These are phyloP conservation scores for Brotula barbata DNA, from an alignment of 2,797 vertebrate genomes.

Conservation along the genomic window DNA sequence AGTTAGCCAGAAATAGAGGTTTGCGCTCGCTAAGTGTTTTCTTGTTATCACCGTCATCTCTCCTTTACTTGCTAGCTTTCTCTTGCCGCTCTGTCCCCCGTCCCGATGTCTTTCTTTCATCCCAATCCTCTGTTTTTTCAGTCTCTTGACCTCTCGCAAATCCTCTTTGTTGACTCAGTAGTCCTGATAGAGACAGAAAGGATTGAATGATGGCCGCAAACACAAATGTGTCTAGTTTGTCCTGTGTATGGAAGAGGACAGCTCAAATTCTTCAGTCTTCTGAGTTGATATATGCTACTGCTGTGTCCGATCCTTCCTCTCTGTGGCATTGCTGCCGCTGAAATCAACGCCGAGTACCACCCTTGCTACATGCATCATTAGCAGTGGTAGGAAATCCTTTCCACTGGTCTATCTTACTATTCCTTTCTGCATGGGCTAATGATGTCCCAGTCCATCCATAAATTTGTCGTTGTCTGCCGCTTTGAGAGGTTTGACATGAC, in stretches of 20 bases:
- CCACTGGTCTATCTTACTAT: slow-evolving; percentile 50
- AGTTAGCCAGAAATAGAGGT: too few relatives aligned
- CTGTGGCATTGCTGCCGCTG: slow-evolving; percentile 43
- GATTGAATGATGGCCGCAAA: slow-evolving; percentile 24
- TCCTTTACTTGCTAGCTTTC: not conserved
- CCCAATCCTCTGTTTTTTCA: slow-evolving; percentile 19
- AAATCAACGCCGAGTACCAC: slow-evolving; percentile 58
- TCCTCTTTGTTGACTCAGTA: slow-evolving; percentile 42
- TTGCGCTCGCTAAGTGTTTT: too few relatives aligned
- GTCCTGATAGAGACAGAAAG: slow-evolving; percentile 16
- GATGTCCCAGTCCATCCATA: slow-evolving; percentile 72
- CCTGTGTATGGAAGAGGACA: slow-evolving; percentile 16
- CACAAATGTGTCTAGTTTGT: slow-evolving; percentile 21
- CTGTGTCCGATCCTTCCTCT: slow-evolving; percentile 52
- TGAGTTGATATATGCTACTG: slow-evolving; percentile 59
- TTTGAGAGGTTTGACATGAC: slow-evolving; percentile 70
- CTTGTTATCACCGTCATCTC: not conserved
- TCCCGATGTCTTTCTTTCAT: not conserved
- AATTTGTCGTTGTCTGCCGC: slow-evolving; percentile 70
- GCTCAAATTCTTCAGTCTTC: slow-evolving; percentile 49
- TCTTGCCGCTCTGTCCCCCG: not conserved
- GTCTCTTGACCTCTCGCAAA: slow-evolving; percentile 45
- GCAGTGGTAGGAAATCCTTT: slow-evolving; percentile 53
- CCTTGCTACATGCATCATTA: slow-evolving; percentile 69
- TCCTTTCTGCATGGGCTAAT: slow-evolving; percentile 67